These are phyloP conservation scores for Eulemur macaco DNA, from an alignment of 2,113 vertebrate species.

Conservation along the genomic window DNA sequence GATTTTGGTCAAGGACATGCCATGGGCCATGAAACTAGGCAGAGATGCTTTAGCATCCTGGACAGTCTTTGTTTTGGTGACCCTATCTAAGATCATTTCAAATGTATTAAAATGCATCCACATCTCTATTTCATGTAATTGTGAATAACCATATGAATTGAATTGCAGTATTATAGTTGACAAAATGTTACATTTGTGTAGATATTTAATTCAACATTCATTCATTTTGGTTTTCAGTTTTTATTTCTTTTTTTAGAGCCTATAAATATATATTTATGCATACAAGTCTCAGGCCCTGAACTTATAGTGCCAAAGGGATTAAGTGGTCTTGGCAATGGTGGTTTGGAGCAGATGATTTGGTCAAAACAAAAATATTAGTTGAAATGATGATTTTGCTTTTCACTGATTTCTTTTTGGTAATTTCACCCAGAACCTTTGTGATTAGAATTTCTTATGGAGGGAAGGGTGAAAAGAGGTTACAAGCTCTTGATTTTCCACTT, in stretches of 20 bases:
- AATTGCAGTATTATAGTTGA: not conserved
- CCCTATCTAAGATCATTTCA: not conserved
- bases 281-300: not conserved
- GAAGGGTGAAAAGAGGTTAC: not conserved
- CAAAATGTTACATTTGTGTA: not conserved
- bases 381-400: slow-evolving; percentile 15
- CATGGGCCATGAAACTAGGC: not conserved
- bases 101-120: not conserved
- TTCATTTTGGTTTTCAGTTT: not conserved
- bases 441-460: not conserved
- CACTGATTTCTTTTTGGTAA: not conserved
- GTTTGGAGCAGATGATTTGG: not conserved
- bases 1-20: not conserved
- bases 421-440: not conserved
- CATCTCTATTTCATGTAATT: not conserved
- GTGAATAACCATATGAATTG: not conserved
- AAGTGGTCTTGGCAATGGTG: not conserved
- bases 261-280: not conserved
- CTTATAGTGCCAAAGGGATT: not conserved
- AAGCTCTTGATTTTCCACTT: not conserved
- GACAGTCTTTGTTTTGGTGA: not conserved
- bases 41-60: not conserved
- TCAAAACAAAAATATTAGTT: not conserved
- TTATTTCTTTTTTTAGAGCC: not conserved
- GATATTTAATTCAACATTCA: not conserved